A percentile compares a stretch with the other conserved stretches of the same genome.
phyloP scores from a whole-genome alignment of 2,888 invertebrate species.

The Uloborus plumipes region DNA sequence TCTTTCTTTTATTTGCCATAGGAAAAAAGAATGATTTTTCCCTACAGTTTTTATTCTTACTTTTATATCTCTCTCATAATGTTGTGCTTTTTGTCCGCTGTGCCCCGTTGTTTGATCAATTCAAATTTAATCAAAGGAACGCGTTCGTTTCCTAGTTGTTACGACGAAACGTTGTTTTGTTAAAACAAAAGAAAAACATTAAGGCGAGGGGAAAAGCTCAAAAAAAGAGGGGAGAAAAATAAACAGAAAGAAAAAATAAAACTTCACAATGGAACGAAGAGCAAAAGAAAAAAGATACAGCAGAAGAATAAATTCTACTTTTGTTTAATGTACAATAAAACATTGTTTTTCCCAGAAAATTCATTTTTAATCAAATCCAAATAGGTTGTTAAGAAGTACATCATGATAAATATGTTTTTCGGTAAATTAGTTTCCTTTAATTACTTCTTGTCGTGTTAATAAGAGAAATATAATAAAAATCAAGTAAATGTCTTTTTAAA shows the following conservation, averaged over 20 bases:
- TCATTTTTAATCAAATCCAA: conserved; percentile 39
- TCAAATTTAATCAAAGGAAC: conserved; percentile 48
- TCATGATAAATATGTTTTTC: conserved; percentile 13
- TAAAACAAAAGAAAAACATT: conserved; percentile 15
- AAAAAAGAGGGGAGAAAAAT: background rate
- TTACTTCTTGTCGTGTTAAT: conserved; percentile 34
- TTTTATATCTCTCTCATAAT: background rate
- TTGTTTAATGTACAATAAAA: background rate
- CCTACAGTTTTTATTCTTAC: background rate
- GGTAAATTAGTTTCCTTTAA: conserved; percentile 25
- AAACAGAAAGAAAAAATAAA: background rate
- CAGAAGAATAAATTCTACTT: background rate
- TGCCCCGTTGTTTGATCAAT: conserved; percentile 15
- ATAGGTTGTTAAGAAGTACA: conserved; percentile 25
- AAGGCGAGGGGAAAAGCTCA: background rate
- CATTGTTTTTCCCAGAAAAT: conserved; percentile 3
- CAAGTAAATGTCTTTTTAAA: background rate
- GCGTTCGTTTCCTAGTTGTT: background rate
- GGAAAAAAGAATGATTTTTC: conserved; percentile 16
- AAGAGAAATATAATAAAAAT: conserved; percentile 3
- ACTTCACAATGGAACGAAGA: conserved; percentile 1
- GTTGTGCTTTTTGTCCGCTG: background rate
- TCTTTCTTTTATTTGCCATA: conserved; percentile 24
- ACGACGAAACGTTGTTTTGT: background rate
- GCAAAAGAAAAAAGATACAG: conserved; percentile 23